Percentiles rank a stretch among this genome's conserved stretches.
Conservation (phyloP, 2,888 invertebrate species). For the Ectemnius continuus region DNA sequence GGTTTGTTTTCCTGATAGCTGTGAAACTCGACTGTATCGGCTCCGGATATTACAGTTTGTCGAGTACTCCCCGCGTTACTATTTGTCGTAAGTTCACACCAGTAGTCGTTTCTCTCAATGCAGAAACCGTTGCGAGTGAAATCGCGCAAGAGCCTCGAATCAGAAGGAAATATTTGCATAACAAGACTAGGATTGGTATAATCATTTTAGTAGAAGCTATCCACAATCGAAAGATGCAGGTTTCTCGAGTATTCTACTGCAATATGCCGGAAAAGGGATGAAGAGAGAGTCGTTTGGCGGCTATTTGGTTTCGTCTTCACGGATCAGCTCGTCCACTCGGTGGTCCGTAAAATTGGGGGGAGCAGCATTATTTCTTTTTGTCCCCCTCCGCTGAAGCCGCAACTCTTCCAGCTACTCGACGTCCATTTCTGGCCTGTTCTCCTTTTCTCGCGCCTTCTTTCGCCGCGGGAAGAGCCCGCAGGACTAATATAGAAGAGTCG, state of each 20-base stretch:
- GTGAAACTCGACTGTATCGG: no score
- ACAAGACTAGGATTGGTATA: no score
- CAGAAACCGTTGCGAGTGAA: no score
- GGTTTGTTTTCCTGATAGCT: no score
- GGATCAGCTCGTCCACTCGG: slow-evolving; percentile 57
- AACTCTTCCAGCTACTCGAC: not conserved
- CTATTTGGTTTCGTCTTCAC: slow-evolving; percentile 63
- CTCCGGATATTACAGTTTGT: no score
- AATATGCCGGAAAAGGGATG: slow-evolving; percentile 45
- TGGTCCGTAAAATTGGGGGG: slow-evolving; percentile 69
- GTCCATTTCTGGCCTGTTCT: not conserved
- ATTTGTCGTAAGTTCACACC: no score
- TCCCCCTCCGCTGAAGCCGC: slow-evolving; percentile 5
- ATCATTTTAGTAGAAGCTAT: no score
- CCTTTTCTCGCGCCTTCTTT: slow-evolving; percentile 17
- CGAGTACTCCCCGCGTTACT: no score
- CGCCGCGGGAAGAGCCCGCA: slow-evolving; percentile 28
- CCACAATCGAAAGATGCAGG: no score
- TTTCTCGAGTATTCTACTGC: slow-evolving; percentile 27
- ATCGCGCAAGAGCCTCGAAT: no score
- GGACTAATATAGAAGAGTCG: slow-evolving; percentile 53
- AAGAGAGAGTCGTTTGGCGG: slow-evolving; percentile 42
- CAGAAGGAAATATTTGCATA: no score
- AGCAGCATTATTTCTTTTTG: slow-evolving; percentile 61
- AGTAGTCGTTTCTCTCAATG: no score